Conservation (phyloP, 2,888 invertebrate genomes). For the Neoaliturus tenellus region DNA sequence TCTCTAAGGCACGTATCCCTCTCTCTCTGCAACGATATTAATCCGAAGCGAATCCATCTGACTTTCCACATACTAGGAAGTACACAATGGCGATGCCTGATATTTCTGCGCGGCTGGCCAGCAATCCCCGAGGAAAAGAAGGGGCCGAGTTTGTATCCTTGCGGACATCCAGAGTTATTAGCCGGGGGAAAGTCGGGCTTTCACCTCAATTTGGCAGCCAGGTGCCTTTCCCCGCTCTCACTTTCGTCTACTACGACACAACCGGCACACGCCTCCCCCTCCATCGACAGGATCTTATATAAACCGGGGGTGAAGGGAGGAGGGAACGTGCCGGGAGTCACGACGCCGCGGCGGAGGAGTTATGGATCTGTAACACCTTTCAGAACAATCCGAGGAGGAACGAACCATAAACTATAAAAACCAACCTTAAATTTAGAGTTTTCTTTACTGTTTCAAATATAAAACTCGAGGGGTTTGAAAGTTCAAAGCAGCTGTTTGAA, state of each 20-base stretch:
- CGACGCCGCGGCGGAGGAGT: too few relatives aligned
- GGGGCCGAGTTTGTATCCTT: slow-evolving; percentile 7
- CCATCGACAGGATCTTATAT: neutral
- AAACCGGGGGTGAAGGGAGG: neutral
- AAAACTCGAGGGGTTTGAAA: neutral
- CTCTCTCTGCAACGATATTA: too few relatives aligned
- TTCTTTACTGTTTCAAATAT: neutral
- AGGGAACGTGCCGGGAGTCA: neutral
- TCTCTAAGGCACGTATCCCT: too few relatives aligned
- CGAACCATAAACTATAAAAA: neutral
- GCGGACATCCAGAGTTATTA: slow-evolving; percentile 33
- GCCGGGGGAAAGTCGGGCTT: slow-evolving; percentile 49
- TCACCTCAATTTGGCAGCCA: slow-evolving; percentile 53
- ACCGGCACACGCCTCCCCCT: slow-evolving; percentile 12
- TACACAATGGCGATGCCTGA: slow-evolving; percentile 13
- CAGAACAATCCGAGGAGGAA: neutral
- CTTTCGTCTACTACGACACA: slow-evolving; percentile 20
- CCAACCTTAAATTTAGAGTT: neutral
- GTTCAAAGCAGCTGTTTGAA: neutral
- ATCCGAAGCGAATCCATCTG: neutral
- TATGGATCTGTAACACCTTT: slow-evolving; percentile 27
- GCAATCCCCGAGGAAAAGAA: neutral
- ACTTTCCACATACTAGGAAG: neutral
- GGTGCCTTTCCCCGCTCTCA: slow-evolving; percentile 49
- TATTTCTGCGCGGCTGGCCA: neutral